Base-by-base conservation (phyloP, 2,888 invertebrate genomes). In the Protonemura montana region DNA sequence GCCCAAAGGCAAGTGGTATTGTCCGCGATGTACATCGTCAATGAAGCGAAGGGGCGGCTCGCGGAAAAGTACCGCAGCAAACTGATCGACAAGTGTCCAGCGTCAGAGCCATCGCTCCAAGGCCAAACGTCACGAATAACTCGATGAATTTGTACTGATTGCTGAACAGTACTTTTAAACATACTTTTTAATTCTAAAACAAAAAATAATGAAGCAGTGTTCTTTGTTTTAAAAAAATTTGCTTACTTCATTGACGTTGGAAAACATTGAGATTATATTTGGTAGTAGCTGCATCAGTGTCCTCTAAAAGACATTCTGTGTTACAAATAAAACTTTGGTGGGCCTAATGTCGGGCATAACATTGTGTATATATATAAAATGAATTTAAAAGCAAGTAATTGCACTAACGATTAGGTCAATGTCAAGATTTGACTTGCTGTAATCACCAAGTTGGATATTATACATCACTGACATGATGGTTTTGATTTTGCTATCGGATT, bases 1-100 rank as follows among this genome's bases (percentile, higher is more conserved):
- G 80, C 99, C 99, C 0, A 98, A 98, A 91, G 98, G 99, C 86
- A 99, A 99, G 91, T 99, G 99, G 99, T 99, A 97, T 91, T 99
- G 99, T 91, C 98, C 98, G 0, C 97, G 97, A 90, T 99, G 99
- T 91, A 95, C 96, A 86, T 94, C 95, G 88, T 95, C 96, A 87
- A 97, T 97, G 96, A 95, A 96, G 88, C 94, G 97, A 88, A 95
- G 96, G 80, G 95, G 96, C 90, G 89, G 90, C 30, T 94, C 97
- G 89, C 96, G 96, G 92, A 96, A 96, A 29, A 83, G 83, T 82
- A 27, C 85, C 26, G 76, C 80, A 5, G 77, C 85, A 2, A 59
- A 59, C 59, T 59, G 59, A 59, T 21, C 21, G 59, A 10, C 59
- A 59, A 83, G 10, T 30, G 81, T n/a, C 59, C 1, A 59, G 7